A percentile compares a stretch with the other conserved stretches of the same genome.
These are phyloP conservation scores for Semnopithecus entellus DNA, from an alignment of 2,113 vertebrate species.

Conservation along the genomic window DNA sequence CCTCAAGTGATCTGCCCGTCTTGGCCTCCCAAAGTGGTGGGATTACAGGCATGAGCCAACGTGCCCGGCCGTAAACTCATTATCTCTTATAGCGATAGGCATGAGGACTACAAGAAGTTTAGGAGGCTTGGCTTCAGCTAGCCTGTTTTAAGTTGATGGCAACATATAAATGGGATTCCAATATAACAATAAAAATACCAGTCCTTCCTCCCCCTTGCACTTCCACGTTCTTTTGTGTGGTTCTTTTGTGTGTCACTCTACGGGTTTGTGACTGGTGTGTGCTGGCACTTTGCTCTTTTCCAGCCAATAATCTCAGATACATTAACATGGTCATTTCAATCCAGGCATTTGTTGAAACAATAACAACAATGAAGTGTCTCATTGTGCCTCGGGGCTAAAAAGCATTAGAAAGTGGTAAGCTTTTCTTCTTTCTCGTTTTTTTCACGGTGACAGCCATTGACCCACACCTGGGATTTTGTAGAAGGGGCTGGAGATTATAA, in stretches of 20 bases:
- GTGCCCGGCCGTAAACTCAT: background rate
- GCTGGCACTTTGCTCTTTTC: background rate
- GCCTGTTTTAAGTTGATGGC: background rate
- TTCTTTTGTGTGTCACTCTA: too few relatives aligned
- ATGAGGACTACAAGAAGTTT: background rate
- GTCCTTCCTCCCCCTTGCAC: background rate
- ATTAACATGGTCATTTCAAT: background rate
- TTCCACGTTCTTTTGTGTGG: background rate
- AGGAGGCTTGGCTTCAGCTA: background rate
- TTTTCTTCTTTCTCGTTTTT: slow-evolving; percentile 37
- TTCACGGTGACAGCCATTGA: slow-evolving; percentile 38
- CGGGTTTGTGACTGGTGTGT: background rate
- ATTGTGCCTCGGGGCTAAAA: background rate
- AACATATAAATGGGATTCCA: background rate
- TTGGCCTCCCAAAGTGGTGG: too few relatives aligned
- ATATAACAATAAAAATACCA: background rate
- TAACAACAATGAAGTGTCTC: background rate
- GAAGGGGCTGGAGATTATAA: slow-evolving; percentile 61
- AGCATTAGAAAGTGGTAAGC: background rate
- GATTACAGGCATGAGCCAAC: too few relatives aligned
- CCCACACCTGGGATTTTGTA: slow-evolving; percentile 33
- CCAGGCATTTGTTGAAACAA: background rate
- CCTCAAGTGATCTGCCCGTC: too few relatives aligned
- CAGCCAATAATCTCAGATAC: background rate
- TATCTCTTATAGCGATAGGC: background rate